Base-by-base conservation (phyloP, 2,797 vertebrate species). In the Syngnathus acus region DNA sequence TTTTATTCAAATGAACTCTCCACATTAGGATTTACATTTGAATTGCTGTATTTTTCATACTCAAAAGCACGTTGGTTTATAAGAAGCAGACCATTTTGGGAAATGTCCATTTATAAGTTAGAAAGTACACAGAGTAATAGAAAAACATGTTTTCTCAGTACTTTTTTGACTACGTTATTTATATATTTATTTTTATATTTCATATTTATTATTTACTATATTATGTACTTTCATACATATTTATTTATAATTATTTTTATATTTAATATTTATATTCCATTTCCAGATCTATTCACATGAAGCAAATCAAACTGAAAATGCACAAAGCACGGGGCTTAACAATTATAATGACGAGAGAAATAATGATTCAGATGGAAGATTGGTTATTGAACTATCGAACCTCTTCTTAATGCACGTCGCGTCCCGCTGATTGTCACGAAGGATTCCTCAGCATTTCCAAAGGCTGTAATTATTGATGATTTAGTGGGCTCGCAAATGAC, bases 391-490 rank as follows among this genome's bases (percentile, higher is more conserved):
- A 67, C 26, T 13, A 48, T 62, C 43, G 60, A 32, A 6, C 53
- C 19, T 57, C 59, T 21, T 70, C 40, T 4, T 0, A 37, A 59
- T 65, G 42, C n/a, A 13, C 55, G 26, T n/a, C 8, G 19, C 69
- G 68, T 71, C 47, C 50, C 57, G 50, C 72, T 51, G 57, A 79
- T 70, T 69, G 62, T 61, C 63, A 3, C 0, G 32, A 62, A n/a
- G 68, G 38, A 69, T 61, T 55, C 70, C 19, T 67, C 17, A 65
- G 68, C 54, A 69, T 67, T 72, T 74, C 48, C 17, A 55, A 63
- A 39, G 64, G 50, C 45, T 74, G 60, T 55, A 72, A 72, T 64
- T 71, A 75, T 75, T 74, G 68, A 76, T 64, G 6, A 71, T 75
- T 74, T 67, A 71, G 26, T 17, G 21, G 32, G 19, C 55, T 62